Evolutionary conservation across 2,888 invertebrate genomes (phyloP), one percentile per base, ranked within the genome.

Genomic region (Xestia sexstrigata): DNA sequence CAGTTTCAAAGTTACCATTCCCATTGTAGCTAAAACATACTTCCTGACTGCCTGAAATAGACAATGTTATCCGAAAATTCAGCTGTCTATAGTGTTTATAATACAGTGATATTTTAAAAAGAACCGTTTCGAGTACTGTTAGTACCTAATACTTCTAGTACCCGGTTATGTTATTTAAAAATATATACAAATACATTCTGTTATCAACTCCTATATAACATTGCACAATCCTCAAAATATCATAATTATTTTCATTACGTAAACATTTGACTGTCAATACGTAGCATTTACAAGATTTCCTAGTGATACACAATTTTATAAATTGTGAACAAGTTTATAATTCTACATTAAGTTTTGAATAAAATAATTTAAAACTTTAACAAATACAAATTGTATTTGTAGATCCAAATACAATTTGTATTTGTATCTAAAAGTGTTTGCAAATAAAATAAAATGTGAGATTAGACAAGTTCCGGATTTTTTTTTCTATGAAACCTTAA

Each of bases 171-270:
- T 85, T 81, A 76, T 81, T 77, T 79, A 76, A 62, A 76, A 75
- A 66, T 67, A 80, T 76, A 76, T 81, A 87, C 62, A 87, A 60
- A 85, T 52, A 70, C 20, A 68, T 71, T 73, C 72, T 30, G 65
- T 69, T 85, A 77, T 73, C 65, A 78, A 77, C 66, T 78, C 23
- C 72, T 87, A 77, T 80, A 66, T 52, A 82, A 83, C 73, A 89
- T 89, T 89, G 89, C 89, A 88, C 88, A 88, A 84, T 83, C 87
- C 88, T 88, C 88, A 81, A 75, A 86, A 88, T 82, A 83, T 81
- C 70, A 72, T 75, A 67, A 62, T 67, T 75, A 70, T 84, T 65
- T 55, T 47, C 49, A 68, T 69, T 20, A 26, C 63, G 70, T n/a
- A 77, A 62, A 42, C 15, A 49, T 13, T 71, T 62, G 71, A 71